Conservation (phyloP, 2,113 vertebrate species). For the Smithornis capensis region DNA sequence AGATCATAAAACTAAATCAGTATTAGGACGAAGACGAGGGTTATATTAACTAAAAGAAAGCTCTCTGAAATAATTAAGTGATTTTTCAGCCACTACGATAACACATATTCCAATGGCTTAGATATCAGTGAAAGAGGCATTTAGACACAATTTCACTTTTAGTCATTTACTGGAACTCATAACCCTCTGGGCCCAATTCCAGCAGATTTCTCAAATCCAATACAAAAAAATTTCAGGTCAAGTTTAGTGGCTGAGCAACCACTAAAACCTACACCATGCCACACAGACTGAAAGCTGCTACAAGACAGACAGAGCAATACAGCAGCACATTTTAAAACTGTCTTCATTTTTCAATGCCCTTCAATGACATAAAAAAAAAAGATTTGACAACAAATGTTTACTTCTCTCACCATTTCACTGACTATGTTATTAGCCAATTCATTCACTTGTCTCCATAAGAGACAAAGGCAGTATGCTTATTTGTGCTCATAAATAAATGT, state of each 20-base stretch:
- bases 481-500: neutral
- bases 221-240: neutral
- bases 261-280: neutral
- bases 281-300: neutral
- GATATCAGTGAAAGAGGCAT: conserved; percentile 38
- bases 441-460: neutral
- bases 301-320: neutral
- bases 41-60: conserved; percentile 45
- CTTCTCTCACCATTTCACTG: conserved; percentile 32
- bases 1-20: conserved; percentile 50
- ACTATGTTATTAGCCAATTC: neutral
- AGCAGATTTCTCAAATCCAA: conserved; percentile 49
- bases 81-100: conserved; percentile 37
- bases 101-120: conserved; percentile 7
- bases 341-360: neutral
- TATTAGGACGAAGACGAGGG: neutral
- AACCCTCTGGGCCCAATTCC: conserved; percentile 37
- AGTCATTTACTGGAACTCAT: conserved; percentile 57
- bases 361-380: neutral
- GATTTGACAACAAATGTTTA: neutral
- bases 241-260: neutral
- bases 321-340: neutral
- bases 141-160: conserved; percentile 52
- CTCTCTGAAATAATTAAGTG: conserved; percentile 30
- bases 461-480: neutral